Evolutionary conservation across 1,140 invertebrate species (phyloP).

Genomic region (Ceratosolen solmsi): DNA sequence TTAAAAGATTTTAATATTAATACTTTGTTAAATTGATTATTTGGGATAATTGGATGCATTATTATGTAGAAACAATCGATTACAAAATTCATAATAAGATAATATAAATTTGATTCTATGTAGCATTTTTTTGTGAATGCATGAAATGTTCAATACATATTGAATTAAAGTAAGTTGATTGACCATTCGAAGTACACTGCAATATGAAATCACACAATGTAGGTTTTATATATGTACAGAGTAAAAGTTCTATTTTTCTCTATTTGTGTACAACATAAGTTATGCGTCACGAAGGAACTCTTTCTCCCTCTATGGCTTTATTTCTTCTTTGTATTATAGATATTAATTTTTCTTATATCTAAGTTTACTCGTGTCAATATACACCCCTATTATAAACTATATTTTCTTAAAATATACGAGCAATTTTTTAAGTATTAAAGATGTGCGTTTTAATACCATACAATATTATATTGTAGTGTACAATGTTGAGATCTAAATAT

Average conservation of each 20-base stretch:
- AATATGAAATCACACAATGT: too few species aligned
- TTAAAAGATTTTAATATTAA: too few species aligned
- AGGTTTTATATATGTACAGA: neutral
- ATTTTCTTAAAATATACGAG: neutral
- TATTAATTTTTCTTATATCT: neutral
- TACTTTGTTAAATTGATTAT: too few species aligned
- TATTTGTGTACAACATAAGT: neutral
- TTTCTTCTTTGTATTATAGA: neutral
- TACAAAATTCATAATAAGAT: too few species aligned
- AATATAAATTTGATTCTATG: neutral
- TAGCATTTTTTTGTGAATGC: neutral
- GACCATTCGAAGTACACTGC: neutral
- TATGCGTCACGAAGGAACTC: neutral
- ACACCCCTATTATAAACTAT: neutral
- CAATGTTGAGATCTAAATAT: too few species aligned
- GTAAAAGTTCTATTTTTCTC: constrained; percentile 8
- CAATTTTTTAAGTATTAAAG: too few species aligned
- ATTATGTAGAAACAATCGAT: too few species aligned
- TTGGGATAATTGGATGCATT: too few species aligned
- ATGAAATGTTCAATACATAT: neutral
- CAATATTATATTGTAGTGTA: too few species aligned
- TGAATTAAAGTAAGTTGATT: neutral
- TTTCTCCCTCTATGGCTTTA: neutral
- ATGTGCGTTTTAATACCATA: too few species aligned
- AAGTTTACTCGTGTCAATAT: neutral